Evolutionary conservation across 2,888 invertebrate genomes (phyloP), one percentile per base, ranked within the genome.

Genomic region (Girardia tigrina): DNA sequence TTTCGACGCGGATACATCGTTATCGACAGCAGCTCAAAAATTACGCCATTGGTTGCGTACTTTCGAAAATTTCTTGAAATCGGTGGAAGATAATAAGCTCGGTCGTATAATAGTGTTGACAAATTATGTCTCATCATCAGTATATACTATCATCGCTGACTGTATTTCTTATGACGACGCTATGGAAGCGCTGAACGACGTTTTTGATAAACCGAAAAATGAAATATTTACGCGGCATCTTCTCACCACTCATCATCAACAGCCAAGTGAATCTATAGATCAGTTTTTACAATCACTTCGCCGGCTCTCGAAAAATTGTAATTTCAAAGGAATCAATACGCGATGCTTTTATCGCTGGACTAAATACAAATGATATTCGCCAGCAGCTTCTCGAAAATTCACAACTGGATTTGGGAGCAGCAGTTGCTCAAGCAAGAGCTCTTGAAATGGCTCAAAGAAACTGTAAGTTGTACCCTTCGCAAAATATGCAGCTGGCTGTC

Each of bases 301-400:
- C 29, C 42, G 29, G 26, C 73, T 73, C 26, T 28, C 73, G 29
- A 27, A 23, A 6, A 56, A 73, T 56, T 73, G 73, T 23, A 73
- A 73, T 42, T 73, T 73, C 70, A 70, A 70, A 73, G 73, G 73
- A 73, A 42, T 36, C 73, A 26, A 73, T 73, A 36, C 73, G 70
- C 56, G 73, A 73, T 29, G 12, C 73, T 26, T 16, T 73, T 42
- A 28, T 73, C 8, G 26, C 36, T 26, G 23, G 73, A 42, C 73
- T 71, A 26, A 26, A 27, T 26, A 42, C 73, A 42, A 28, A 26
- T 42, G 26, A 26, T 27, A 73, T 73, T 42, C 27, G 73, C 14
- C 73, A 73, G 56, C 29, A 56, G 56, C 73, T 73, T 26, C 73
- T 73, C 36, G 73, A 73, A 71, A 73, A 73, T 56, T 26, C 28